These are phyloP conservation scores for Callithrix jacchus DNA, from an alignment of 2,113 vertebrate genomes.

Conservation along the genomic window DNA sequence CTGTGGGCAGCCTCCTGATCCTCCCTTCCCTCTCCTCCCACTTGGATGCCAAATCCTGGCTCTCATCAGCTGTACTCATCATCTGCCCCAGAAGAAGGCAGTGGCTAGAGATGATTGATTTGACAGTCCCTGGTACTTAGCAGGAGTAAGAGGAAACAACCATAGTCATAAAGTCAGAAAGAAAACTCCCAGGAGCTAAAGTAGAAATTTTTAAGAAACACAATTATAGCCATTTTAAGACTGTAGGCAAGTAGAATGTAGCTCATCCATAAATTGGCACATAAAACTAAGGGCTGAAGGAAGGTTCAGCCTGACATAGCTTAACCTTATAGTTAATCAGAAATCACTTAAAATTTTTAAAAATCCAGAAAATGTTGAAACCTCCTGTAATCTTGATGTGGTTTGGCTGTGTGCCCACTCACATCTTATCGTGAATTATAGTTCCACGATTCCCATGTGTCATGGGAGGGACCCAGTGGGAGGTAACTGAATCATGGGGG, in stretches of 20 bases:
- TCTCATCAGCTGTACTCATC: background rate
- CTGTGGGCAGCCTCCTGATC: background rate
- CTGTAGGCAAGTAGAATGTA: background rate
- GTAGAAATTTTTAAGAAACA: background rate
- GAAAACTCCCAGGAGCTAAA: background rate
- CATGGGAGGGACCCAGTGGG: no score
- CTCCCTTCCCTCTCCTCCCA: background rate
- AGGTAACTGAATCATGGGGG: no score
- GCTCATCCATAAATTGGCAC: background rate
- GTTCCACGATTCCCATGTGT: no score
- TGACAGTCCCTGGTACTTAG: background rate
- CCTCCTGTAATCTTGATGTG: background rate
- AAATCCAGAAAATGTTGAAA: background rate
- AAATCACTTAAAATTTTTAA: background rate
- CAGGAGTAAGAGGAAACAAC: background rate
- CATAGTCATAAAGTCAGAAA: background rate
- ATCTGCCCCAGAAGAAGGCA: background rate
- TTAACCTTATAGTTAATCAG: background rate
- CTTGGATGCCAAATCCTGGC: background rate
- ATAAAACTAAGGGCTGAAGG: slow-evolving; percentile 11
- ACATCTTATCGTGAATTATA: no score
- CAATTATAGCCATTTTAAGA: background rate
- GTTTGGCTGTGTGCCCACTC: no score
- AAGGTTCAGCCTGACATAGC: background rate
- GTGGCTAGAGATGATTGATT: background rate